Evolutionary conservation across 2,797 vertebrate genomes (phyloP), one percentile per base, ranked within the genome.

Genomic region (Darevskia mixta): DNA sequence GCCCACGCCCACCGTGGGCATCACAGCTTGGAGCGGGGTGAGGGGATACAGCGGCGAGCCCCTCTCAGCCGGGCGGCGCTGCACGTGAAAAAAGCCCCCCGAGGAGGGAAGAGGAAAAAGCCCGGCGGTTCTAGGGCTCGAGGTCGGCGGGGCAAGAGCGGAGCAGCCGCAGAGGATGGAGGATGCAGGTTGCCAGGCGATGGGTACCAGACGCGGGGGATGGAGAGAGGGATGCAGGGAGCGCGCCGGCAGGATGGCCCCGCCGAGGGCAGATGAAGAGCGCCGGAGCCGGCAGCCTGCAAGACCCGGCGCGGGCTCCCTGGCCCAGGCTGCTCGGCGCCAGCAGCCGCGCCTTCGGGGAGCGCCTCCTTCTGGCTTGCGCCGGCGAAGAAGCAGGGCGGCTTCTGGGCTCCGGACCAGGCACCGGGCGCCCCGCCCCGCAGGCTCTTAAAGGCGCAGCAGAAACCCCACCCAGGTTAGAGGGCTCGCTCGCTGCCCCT

Each of bases 1-100:
- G 73, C 83, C 55, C 66, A 69, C 81, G 82, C 82, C 66, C 82
- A 49, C 82, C 41, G 29, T 18, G 17, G 66, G 66, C 79, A 64
- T 38, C 35, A 2, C 58, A 2, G 27, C n/a, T 55, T 55, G 13
- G 49, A 55, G 49, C 13, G 49, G 49, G 49, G 49, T 13, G 11
- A 3, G 49, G 49, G 49, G 49, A 55, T 55, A 55, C 49, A 4
- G 75, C 69, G 29, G 29, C 10, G n/a, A 32, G 32, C 15, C 71
- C 11, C 15, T 2, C 32, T 2, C 32, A 1, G 32, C 71, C 10
- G 11, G n/a, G n/a, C 10, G 20, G n/a, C 10, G 20, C 3, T 15
- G 69, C 69, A 15, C 3, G 69, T 4, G n/a, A 5, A 64, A 35
- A 5, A 35, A 72, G 69, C 69, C 69, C 27, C 29, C 67, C 13